Conservation (phyloP, 2,113 vertebrate species). For the Platysternon megacephalum region DNA sequence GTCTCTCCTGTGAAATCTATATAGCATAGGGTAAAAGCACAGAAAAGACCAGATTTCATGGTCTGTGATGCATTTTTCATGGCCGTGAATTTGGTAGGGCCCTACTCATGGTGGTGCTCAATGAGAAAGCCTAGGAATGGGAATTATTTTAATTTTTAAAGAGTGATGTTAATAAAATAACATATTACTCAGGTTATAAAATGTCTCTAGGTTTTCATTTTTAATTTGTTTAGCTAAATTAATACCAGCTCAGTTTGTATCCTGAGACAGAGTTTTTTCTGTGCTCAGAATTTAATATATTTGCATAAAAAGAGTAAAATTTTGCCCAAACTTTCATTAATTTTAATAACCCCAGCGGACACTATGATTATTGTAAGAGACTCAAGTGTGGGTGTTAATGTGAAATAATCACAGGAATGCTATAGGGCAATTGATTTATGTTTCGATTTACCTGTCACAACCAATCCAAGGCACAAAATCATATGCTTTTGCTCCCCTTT, state of each 20-base stretch:
- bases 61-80: no score
- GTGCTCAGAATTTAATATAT: neutral
- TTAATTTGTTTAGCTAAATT: slow-evolving; percentile 51
- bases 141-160: slow-evolving; percentile 5
- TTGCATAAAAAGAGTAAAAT: slow-evolving; percentile 20
- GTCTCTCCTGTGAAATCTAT: no score
- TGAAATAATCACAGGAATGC: neutral
- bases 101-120: neutral
- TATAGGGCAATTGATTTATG: neutral
- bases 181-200: accelerated
- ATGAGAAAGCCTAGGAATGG: neutral
- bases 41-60: no score
- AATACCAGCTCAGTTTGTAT: slow-evolving; percentile 14
- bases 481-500: accelerated
- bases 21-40: no score
- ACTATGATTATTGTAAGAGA: neutral
- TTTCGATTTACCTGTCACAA: neutral
- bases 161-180: slow-evolving; percentile 7
- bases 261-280: neutral
- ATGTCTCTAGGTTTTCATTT: neutral
- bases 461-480: neutral
- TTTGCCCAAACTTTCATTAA: slow-evolving; percentile 12
- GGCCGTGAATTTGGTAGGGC: no score
- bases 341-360: neutral
- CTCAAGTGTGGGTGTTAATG: neutral